Evolutionary conservation across 2,113 vertebrate species (phyloP).

Genomic region (Phylloscopus whistleri): DNA sequence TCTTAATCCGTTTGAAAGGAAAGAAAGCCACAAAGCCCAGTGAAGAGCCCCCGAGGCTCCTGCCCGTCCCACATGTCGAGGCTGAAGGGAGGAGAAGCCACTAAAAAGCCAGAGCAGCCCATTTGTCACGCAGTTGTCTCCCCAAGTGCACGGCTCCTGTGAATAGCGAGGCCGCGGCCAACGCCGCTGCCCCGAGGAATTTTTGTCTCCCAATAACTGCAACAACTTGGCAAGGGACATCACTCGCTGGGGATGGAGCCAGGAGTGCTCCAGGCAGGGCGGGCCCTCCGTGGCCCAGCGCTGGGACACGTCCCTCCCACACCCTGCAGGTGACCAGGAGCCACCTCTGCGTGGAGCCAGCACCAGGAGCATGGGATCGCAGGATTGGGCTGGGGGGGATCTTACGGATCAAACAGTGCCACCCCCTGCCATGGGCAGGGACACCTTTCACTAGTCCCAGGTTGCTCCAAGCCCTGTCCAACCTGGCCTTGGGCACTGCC

Average conservation of each 20-base stretch:
- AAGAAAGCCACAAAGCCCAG: conserved; percentile 37
- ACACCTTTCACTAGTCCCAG: fast-evolving
- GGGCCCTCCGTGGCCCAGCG: not conserved
- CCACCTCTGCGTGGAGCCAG: not conserved
- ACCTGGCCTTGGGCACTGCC: not conserved
- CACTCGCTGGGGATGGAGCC: not conserved
- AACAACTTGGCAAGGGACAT: conserved; percentile 29
- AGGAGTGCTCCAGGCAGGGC: not conserved
- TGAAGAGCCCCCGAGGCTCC: conserved; percentile 17
- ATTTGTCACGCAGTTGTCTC: conserved; percentile 23
- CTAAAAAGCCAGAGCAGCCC: conserved; percentile 11
- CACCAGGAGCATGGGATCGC: fast-evolving
- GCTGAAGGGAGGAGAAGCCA: conserved; percentile 18
- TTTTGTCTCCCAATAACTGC: conserved; percentile 31
- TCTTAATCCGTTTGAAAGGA: conserved; percentile 43
- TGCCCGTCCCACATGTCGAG: not conserved
- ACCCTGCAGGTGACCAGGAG: not conserved
- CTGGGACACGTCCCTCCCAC: not conserved
- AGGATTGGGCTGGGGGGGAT: not conserved
- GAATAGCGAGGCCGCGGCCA: conserved; percentile 46
- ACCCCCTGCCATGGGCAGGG: not conserved
- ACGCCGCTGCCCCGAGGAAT: conserved; percentile 17
- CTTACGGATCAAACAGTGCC: not conserved
- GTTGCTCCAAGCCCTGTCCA: fast-evolving
- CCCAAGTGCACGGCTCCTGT: conserved; percentile 31